Evolutionary conservation across 2,888 invertebrate genomes (phyloP).

Genomic region (Pammene aurita): DNA sequence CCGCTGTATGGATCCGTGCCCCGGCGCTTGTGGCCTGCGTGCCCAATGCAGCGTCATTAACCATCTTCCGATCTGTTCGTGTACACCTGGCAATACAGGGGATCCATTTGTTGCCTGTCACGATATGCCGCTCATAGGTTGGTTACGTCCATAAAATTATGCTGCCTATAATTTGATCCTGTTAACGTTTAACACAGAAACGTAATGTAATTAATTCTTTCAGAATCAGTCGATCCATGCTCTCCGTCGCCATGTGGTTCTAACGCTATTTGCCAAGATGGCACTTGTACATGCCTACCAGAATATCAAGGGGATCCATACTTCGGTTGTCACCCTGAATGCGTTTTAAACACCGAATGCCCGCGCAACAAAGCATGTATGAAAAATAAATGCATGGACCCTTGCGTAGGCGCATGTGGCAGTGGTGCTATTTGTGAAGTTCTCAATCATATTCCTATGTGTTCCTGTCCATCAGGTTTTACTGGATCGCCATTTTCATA

Average conservation of each 20-base stretch:
- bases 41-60: conserved; percentile 89
- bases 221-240: conserved; percentile 82
- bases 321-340: conserved; percentile 90
- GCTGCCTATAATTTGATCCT: neutral
- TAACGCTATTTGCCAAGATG: conserved; percentile 85
- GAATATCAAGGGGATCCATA: conserved; percentile 90
- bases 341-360: conserved; percentile 89
- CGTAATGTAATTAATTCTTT: conserved; percentile 44
- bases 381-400: conserved; percentile 88
- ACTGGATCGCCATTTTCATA: conserved; percentile 86
- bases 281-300: conserved; percentile 87
- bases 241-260: conserved; percentile 88
- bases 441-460: conserved; percentile 87
- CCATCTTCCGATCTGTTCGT: conserved; percentile 87
- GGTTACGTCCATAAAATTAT: neutral
- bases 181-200: neutral
- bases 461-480: conserved; percentile 85
- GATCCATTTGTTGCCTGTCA: conserved; percentile 87
- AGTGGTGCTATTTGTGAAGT: conserved; percentile 83
- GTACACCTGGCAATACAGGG: conserved; percentile 86
- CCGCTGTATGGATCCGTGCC: conserved; percentile 90
- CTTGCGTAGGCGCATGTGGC: conserved; percentile 89
- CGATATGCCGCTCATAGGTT: conserved; percentile 59
- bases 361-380: conserved; percentile 87
- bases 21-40: conserved; percentile 89